These are phyloP conservation scores for Epistrophe grossulariae DNA, from an alignment of 2,888 invertebrate genomes.

Conservation along the genomic window DNA sequence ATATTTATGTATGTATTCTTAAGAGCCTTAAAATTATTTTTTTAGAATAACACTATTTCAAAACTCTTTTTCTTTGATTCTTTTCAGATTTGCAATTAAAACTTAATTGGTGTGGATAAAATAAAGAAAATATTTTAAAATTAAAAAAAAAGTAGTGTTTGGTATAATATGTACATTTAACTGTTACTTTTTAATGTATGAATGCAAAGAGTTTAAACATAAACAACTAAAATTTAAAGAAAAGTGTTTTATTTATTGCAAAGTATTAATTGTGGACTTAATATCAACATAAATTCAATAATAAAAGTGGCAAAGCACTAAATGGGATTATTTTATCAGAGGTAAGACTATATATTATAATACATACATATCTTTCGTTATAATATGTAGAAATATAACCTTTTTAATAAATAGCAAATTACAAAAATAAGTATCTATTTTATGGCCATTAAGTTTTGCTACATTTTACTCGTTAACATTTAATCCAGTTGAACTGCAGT, in stretches of 20 bases:
- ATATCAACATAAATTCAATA: constrained; percentile 43
- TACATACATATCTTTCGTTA: too few relatives aligned
- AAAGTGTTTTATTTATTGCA: constrained; percentile 38
- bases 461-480: too few relatives aligned
- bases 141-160: constrained; percentile 20
- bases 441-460: too few relatives aligned
- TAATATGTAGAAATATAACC: too few relatives aligned
- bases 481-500: too few relatives aligned
- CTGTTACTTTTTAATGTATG: not conserved
- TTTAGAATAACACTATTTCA: not conserved
- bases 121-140: constrained; percentile 33
- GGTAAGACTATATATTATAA: constrained; percentile 36
- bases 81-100: constrained; percentile 55
- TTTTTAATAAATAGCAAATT: not conserved
- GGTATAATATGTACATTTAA: constrained; percentile 5
- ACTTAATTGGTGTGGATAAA: constrained; percentile 38
- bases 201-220: not conserved
- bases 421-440: too few relatives aligned
- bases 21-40: not conserved
- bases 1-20: too few relatives aligned
- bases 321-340: constrained; percentile 71
- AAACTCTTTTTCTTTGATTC: constrained; percentile 18
- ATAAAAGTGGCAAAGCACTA: constrained; percentile 49
- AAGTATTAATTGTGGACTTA: constrained; percentile 30
- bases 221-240: constrained; percentile 15